Evolutionary conservation across 92 coral and sea anemone species (phyloP), one percentile per base, ranked within the genome.

Genomic region (Porites divaricata): DNA sequence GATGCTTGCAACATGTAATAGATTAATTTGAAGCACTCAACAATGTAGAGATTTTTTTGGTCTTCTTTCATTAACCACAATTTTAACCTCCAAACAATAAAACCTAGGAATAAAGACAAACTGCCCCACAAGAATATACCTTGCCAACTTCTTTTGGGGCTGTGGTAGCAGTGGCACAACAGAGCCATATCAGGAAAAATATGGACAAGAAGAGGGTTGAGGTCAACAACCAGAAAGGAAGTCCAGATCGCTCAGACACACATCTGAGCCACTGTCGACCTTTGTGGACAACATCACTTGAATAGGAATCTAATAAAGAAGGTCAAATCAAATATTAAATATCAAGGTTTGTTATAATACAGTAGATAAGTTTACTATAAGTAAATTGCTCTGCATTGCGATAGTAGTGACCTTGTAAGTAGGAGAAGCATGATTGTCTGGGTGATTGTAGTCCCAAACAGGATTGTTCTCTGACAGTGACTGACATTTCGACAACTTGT

Each of bases 211-310:
- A 89, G 2, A 96, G 95, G 13, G 91, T 87, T 25, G 92, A 80
- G 2, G 93, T 69, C 81, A 96, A 88, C 12, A 96, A 63, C 99
- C 99, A 94, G 88, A 96, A 83, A 8, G 99, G 99, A 76, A 96
- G 85, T 49, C 98, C 98, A 66, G 99, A 94, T n/a, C 93, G 88
- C 13, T 86, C 83, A 35, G 99, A 96, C 21, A 96, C 99, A 86
- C 99, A 96, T 74, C 87, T 89, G 61, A 96, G 79, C 99, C 99
- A 96, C 77, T 89, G 93, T 14, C 77, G 90, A 12, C 99, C 98
- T 56, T 84, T 88, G 70, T 88, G 91, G 22, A 94, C 80, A 21
- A 89, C 91, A 17, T 63, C 48, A 20, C 48, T 50, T 15, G 86
- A 48, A 65, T 82, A 72, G 14, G 61, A 78, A 82, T 82, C 86